phyloP scores from a whole-genome alignment of 2,797 vertebrate genomes.

The Balearica regulorum region DNA sequence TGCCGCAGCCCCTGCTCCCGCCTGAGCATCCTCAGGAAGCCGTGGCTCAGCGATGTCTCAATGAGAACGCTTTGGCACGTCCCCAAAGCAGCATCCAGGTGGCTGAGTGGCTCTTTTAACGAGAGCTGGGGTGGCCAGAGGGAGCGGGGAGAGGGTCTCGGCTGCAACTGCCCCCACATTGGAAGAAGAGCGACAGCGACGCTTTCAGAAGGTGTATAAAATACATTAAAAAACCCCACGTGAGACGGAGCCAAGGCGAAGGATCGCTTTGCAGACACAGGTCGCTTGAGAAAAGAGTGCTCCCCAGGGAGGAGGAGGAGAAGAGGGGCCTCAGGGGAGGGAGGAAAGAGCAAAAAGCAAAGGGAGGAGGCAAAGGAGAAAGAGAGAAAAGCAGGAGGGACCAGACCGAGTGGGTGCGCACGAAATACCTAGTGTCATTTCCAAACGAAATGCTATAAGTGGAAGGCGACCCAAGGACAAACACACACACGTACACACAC shows the following conservation, averaged over 20 bases:
- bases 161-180: neutral
- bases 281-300: neutral
- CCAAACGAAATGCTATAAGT: conserved; percentile 87
- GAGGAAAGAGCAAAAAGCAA: conserved; percentile 24
- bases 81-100: neutral
- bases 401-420: conserved; percentile 46
- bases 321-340: conserved; percentile 5
- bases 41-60: neutral
- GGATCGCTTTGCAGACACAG: conserved; percentile 19
- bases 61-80: neutral
- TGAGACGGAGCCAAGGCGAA: conserved; percentile 12
- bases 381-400: conserved; percentile 50
- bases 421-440: conserved; percentile 89
- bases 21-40: conserved; percentile 35
- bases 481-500: conserved; percentile 74
- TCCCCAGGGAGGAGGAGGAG: conserved; percentile 18
- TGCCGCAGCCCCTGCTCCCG: neutral
- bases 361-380: conserved; percentile 11
- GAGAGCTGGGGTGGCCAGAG: neutral
- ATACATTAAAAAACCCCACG: neutral
- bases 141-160: neutral
- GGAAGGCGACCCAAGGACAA: conserved; percentile 74
- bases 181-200: neutral
- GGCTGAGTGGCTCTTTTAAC: neutral
- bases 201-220: neutral